Evolutionary conservation across 2,113 vertebrate species (phyloP).

Genomic region (Cyanoramphus novaezelandiae): DNA sequence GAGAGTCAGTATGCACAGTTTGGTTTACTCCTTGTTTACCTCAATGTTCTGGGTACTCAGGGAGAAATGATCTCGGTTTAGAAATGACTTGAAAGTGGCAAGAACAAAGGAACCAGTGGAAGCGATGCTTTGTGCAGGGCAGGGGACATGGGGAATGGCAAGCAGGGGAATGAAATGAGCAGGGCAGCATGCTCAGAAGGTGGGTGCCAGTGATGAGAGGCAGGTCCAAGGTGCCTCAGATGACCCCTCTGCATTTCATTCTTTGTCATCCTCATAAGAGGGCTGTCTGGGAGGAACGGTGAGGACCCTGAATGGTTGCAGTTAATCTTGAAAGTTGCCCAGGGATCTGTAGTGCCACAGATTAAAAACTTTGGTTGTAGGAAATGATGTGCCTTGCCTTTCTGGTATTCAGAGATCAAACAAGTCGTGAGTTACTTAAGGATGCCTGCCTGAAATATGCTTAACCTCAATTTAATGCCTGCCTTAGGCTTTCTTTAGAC

Average conservation of each 20-base stretch:
- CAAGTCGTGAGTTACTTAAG: not conserved
- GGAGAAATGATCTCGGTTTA: not conserved
- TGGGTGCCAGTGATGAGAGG: not conserved
- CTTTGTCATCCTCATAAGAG: not conserved
- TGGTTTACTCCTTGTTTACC: not conserved
- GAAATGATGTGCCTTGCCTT: not conserved
- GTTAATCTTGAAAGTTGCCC: constrained; percentile 26
- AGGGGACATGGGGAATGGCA: not conserved
- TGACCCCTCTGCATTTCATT: not conserved
- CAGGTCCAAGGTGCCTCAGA: not conserved
- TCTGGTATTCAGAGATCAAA: not conserved
- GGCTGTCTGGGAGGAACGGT: not conserved
- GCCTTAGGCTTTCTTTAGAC: not conserved
- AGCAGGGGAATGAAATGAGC: not conserved
- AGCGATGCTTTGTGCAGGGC: not conserved
- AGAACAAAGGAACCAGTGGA: not conserved
- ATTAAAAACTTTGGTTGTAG: not conserved
- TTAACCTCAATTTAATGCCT: not conserved
- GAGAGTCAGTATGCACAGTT: not conserved
- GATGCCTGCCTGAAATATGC: not conserved
- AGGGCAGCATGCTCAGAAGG: not conserved
- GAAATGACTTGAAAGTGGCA: not conserved
- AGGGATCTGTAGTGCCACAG: not conserved
- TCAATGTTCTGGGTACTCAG: not conserved
- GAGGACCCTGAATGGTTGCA: not conserved